Evolutionary conservation across 2,113 vertebrate genomes (phyloP), one percentile per base, ranked within the genome.

Genomic region (Ondatra zibethicus): DNA sequence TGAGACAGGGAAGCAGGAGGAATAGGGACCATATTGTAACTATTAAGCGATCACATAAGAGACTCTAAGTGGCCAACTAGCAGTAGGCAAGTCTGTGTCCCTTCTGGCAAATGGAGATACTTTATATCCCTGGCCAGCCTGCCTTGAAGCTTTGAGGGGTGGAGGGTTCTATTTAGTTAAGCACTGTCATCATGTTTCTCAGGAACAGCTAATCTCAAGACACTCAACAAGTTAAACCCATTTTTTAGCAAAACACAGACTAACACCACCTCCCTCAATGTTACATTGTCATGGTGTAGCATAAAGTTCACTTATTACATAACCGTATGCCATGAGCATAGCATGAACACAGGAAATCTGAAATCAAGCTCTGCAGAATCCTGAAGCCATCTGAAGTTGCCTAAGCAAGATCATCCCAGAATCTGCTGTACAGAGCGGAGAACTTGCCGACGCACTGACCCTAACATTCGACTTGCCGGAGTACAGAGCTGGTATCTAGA

Each of bases 311-410:
- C 23, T 65, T 87, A 88, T 58, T 86, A 96, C 6, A 87, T 65
- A 95, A 95, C 81, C 42, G 36, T 66, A 29, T 47, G 39, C n/a
- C 72, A 80, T 23, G 73, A 93, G 42, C 27, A 92, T 1, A 94
- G 50, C 65, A 87, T 23, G 14, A 88, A 52, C n/a, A 58, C 45
- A 88, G 50, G 45, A 94, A 95, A 96, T 78, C 5, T 55, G 33
- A 93, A 96, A 86, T 90, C 65, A 94, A 84, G 58, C 45, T 80
- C 95, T 77, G 50, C 29, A 76, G 70, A 94, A 72, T 95, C 75
- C 90, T 88, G 12, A 66, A 93, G 92, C 23, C 68, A 95, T 45
- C 1, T 68, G 70, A 95, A 93, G 89, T 47, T 21, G 31, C 68
- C 36, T 33, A 4, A 92, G 61, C 68, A 92, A 92, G 33, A 78